Evolutionary conservation across 2,888 invertebrate species (phyloP).

Genomic region (Oxytorus armatus): DNA sequence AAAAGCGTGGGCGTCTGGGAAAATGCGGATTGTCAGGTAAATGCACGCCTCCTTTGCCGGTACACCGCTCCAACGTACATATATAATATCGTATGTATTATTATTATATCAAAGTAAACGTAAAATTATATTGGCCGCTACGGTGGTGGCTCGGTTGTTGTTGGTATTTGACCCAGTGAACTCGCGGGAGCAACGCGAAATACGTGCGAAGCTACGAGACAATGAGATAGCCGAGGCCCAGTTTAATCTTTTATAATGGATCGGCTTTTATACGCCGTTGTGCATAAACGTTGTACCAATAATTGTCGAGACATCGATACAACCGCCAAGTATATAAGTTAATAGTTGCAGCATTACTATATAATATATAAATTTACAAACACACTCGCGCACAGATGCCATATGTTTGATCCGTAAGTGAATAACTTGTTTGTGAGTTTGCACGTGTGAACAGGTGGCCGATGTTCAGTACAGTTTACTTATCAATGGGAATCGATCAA

Average conservation of each 20-base stretch:
- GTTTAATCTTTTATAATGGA: constrained; percentile 54
- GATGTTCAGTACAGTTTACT: constrained; percentile 57
- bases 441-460: constrained; percentile 67
- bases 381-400: background rate
- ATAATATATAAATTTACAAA: background rate
- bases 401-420: constrained; percentile 23
- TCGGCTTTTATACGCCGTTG: constrained; percentile 20
- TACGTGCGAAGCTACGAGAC: constrained; percentile 65
- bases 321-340: constrained; percentile 42
- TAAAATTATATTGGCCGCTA: constrained; percentile 55
- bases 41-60: constrained; percentile 53
- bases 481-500: constrained; percentile 68
- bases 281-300: constrained; percentile 25
- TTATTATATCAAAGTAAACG: constrained; percentile 36
- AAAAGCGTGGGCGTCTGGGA: constrained; percentile 65
- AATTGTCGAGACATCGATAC: constrained; percentile 39
- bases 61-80: constrained; percentile 1
- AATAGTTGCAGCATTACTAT: background rate
- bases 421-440: constrained; percentile 62
- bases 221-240: constrained; percentile 66
- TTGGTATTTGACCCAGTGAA: constrained; percentile 68
- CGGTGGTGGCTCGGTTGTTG: constrained; percentile 37
- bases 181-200: constrained; percentile 62
- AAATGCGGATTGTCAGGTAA: constrained; percentile 64
- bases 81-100: constrained; percentile 24